Evolutionary conservation across 2,888 invertebrate genomes (phyloP), one percentile per base, ranked within the genome.

Genomic region (Bellardia bayeri): DNA sequence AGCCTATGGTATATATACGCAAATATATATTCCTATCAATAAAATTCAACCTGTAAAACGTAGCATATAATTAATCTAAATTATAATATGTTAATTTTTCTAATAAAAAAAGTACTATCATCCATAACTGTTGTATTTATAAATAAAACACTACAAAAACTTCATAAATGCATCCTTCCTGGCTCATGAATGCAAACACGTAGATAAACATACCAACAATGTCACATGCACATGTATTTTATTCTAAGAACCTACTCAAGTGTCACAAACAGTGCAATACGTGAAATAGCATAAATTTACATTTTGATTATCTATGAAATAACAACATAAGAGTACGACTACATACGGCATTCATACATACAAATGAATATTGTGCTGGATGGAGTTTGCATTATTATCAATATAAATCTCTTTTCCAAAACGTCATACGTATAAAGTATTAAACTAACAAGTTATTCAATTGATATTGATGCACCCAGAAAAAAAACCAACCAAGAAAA

Each of bases 221-320:
- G 42, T 85, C 79, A 54, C 37, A 74, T 61, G 68, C 74, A 80
- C 84, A 80, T 85, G 66, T 37, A 83, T 78, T 74, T 68, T 72
- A 76, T 83, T 76, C 74, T 37, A 63, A 78, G 75, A 87, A 87
- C 84, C 81, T 80, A 85, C 83, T 86, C 85, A 87, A 88, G 88
- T 89, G 86, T 88, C 86, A 88, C 89, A 85, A 86, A 69, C 87
- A 84, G 89, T 88, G 87, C 87, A 88, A 84, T 84, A 89, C 89
- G 86, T 88, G 88, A 84, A 86, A 81, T 64, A 66, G 86, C 86
- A 89, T 88, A 88, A 88, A 88, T 88, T 88, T 86, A 76, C 88
- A 88, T 86, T 80, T 74, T 79, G 72, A 84, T 87, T 74, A 87
- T 84, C 81, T 84, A 54, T 58, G 49, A 58, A 83, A 76, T 78